Evolutionary conservation across 2,797 vertebrate genomes (phyloP).

Genomic region (Bradypus variegatus): DNA sequence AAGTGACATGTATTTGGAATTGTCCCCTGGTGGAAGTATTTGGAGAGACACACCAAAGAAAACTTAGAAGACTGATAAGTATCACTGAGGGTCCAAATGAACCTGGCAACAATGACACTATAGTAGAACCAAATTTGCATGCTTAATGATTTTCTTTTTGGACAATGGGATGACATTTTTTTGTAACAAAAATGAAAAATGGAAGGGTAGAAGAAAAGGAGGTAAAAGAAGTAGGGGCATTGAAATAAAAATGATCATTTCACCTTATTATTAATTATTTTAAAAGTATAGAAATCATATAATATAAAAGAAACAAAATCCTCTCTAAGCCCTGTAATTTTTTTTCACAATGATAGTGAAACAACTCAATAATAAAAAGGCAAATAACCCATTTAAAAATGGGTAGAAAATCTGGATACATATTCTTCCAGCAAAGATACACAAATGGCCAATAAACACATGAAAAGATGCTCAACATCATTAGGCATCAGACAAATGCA

Average conservation of each 20-base stretch:
- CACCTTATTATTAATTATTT: neutral
- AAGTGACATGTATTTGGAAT: neutral
- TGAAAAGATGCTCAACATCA: too few relatives aligned
- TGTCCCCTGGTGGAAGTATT: neutral
- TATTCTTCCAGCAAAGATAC: too few relatives aligned
- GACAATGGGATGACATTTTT: neutral
- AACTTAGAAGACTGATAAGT: neutral
- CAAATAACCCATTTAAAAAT: too few relatives aligned
- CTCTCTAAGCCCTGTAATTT: neutral
- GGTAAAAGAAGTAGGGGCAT: neutral
- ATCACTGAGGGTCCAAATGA: neutral
- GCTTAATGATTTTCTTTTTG: neutral
- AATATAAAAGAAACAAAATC: neutral
- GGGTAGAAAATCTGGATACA: too few relatives aligned
- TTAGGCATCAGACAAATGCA: too few relatives aligned
- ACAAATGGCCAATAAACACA: too few relatives aligned
- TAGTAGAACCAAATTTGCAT: neutral
- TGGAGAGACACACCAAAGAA: neutral
- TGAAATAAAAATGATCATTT: slow-evolving; percentile 1
- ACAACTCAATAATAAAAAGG: neutral
- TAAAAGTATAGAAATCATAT: neutral
- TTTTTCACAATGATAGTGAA: neutral
- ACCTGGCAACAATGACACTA: neutral
- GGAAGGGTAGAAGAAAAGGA: neutral
- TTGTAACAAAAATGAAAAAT: neutral